phyloP scores from a whole-genome alignment of 1,140 invertebrate species.

The Drosophila orena region DNA sequence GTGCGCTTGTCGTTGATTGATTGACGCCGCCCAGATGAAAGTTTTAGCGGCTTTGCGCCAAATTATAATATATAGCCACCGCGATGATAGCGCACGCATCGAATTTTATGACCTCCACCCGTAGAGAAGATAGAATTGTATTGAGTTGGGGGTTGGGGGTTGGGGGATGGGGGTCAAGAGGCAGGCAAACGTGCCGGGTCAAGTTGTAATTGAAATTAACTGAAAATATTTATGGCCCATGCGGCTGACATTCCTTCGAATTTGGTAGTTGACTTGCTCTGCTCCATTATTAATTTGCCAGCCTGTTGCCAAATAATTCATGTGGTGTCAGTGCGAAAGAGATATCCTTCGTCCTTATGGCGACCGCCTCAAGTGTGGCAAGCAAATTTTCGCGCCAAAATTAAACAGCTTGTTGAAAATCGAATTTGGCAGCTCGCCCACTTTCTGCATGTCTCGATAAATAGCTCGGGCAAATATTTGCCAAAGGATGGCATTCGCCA shows the following conservation, averaged over 20 bases:
- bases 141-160: too few species aligned
- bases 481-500: conserved; percentile 76
- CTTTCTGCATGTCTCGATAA: conserved; percentile 43
- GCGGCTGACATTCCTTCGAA: conserved; percentile 34
- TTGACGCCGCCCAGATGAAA: conserved; percentile 73
- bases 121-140: too few species aligned
- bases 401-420: conserved; percentile 55
- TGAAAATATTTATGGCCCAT: conserved; percentile 77
- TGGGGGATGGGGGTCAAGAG: not conserved
- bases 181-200: conserved; percentile 39
- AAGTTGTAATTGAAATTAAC: conserved; percentile 77
- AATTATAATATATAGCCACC: conserved; percentile 72
- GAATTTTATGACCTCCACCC: conserved; percentile 71
- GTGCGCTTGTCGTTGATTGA: conserved; percentile 79
- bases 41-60: conserved; percentile 74
- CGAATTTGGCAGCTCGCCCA: conserved; percentile 40
- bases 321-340: conserved; percentile 33
- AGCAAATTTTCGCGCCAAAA: conserved; percentile 64
- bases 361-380: conserved; percentile 28
- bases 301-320: conserved; percentile 47
- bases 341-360: not conserved
- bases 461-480: conserved; percentile 67
- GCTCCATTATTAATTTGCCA: conserved; percentile 52
- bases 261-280: conserved; percentile 22
- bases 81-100: conserved; percentile 71